Evolutionary conservation across 2,888 invertebrate genomes (phyloP), one percentile per base, ranked within the genome.

Genomic region (Helleia helle): DNA sequence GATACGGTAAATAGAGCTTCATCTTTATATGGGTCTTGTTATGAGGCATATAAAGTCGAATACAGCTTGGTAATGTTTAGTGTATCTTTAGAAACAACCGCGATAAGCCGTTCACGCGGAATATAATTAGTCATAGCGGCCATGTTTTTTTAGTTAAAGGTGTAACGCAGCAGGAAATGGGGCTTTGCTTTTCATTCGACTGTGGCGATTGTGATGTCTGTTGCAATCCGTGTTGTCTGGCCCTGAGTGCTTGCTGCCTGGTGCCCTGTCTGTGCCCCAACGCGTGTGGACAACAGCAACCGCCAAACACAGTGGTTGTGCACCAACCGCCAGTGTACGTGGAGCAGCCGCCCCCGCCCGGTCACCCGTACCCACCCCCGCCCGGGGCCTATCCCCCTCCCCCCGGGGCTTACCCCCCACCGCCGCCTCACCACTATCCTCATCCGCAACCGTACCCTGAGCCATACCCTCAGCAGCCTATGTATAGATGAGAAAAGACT

Each of bases 261-360:
- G 58, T 81, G 9, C 81, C 83, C 11, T 81, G 83, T 50, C 56
- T 76, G 41, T 84, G 83, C 41, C 80, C 81, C 1, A 81, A 83
- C 58, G 81, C 80, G 3, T 83, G 83, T 36, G 83, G 83, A 0
- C 76, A 72, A 44, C 77, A 80, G 26, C 67, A 71, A 8, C 63
- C 56, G 34, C 75, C 52, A 0, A 75, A 70, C 40, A 68, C 71
- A 0, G 65, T 80, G n/a, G 65, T 72, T 27, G 61, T 79, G 3
- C 59, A 59, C 1, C 81, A 80, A 15, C 81, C 76, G 1, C 77
- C 77, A 1, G 64, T 71, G 58, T n/a, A n/a, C n/a, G n/a, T n/a
- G n/a, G n/a, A n/a, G 2, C 64, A 66, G 43, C 69, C 68, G 0
- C 76, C 66, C 3, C 71, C 65, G 4, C 67, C 60, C 38, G 60